Evolutionary conservation across 2,888 invertebrate species (phyloP).

Genomic region (Sussaba pulchella): DNA sequence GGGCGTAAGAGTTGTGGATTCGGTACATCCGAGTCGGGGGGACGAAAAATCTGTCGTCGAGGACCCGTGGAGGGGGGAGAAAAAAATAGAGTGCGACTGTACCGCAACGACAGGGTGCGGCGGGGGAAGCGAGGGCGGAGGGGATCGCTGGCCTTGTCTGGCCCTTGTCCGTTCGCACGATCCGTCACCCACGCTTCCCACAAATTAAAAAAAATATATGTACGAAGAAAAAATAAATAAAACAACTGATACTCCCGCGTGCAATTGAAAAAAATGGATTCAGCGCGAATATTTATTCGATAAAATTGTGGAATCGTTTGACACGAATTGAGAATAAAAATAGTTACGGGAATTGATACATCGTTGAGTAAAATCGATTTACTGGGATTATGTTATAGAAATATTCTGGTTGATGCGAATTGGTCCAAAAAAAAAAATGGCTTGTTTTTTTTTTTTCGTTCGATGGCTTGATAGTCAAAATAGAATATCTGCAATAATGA

Average conservation of each 20-base stretch:
- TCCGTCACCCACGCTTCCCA: constrained; percentile 35
- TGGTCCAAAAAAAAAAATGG: no score
- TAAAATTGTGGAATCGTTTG: not conserved
- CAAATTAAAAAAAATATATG: not conserved
- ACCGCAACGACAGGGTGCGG: constrained; percentile 7
- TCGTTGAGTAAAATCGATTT: not conserved
- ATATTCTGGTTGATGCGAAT: no score
- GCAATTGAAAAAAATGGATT: not conserved
- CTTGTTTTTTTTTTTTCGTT: no score
- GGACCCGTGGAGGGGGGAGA: constrained; percentile 43
- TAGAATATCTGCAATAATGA: no score
- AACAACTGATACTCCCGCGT: constrained; percentile 3
- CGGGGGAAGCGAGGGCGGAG: not conserved
- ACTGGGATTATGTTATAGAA: no score
- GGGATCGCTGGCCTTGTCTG: constrained; percentile 52
- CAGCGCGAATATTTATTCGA: no score
- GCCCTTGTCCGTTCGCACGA: constrained; percentile 50
- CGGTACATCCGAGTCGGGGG: constrained; percentile 50
- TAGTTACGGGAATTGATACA: no score
- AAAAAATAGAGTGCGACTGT: constrained; percentile 41
- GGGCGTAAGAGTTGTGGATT: constrained; percentile 11
- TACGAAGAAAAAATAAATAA: constrained; percentile 1
- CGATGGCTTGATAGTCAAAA: no score
- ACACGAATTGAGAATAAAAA: not conserved
- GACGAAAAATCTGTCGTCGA: constrained; percentile 62